phyloP scores from a whole-genome alignment of 2,888 invertebrate genomes.

The Diadegma fenestrale region DNA sequence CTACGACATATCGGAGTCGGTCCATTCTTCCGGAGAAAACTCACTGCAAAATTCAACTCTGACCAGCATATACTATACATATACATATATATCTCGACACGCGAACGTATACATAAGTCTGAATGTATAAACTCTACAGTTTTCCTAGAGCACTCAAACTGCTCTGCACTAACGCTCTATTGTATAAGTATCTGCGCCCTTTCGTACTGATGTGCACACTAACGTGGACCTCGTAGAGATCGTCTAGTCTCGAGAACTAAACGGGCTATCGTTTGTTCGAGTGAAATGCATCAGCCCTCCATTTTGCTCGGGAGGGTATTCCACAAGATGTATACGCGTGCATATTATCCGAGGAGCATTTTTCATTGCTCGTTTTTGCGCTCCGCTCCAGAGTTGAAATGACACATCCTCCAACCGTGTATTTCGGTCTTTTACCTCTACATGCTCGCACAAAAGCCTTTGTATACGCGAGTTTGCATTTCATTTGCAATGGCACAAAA shows the following conservation, averaged over 20 bases:
- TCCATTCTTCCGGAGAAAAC: constrained; percentile 55
- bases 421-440: constrained; percentile 10
- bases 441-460: background rate
- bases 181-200: constrained; percentile 9
- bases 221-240: background rate
- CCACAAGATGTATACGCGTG: background rate
- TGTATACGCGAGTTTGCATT: background rate
- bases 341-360: background rate
- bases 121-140: constrained; percentile 23
- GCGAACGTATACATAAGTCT: constrained; percentile 1
- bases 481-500: constrained; percentile 16
- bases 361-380: constrained; percentile 40
- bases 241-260: constrained; percentile 47
- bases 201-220: constrained; percentile 32
- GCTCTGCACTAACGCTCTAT: constrained; percentile 41
- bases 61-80: background rate
- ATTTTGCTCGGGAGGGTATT: constrained; percentile 40
- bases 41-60: constrained; percentile 38
- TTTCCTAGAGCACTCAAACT: constrained; percentile 32
- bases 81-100: constrained; percentile 1
- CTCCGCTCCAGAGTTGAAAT: background rate
- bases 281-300: constrained; percentile 29
- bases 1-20: constrained; percentile 64
- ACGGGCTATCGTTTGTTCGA: constrained; percentile 60
- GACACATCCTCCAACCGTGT: constrained; percentile 12